Conservation (phyloP, 37 sponge, comb jelly and placozoan species). For the Hormiphora californensis region DNA sequence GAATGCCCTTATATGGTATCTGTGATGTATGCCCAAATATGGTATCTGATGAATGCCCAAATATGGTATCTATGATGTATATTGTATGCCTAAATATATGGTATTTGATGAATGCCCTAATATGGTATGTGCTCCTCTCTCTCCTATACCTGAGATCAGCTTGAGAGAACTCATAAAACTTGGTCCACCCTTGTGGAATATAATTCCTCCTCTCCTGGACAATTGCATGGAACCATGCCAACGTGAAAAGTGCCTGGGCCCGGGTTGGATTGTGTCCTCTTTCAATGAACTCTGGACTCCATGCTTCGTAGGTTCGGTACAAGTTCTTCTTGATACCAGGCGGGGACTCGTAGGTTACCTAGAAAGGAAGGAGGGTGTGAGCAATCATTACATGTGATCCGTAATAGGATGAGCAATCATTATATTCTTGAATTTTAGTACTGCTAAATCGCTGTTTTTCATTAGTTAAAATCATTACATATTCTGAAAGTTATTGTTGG, state of each 20-base stretch:
- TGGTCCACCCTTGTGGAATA: constrained; percentile 97
- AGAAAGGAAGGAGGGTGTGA: background rate
- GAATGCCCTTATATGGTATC: too few relatives aligned
- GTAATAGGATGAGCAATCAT: background rate
- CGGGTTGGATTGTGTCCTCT: constrained; percentile 60
- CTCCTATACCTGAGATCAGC: constrained; percentile 76
- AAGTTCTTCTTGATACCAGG: constrained; percentile 92
- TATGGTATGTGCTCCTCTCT: constrained; percentile 31
- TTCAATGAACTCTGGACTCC: constrained; percentile 74
- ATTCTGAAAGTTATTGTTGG: too few relatives aligned
- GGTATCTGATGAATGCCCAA: too few relatives aligned
- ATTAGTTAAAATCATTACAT: too few relatives aligned
- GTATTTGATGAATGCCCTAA: background rate
- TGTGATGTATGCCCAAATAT: too few relatives aligned
- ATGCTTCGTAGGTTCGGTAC: constrained; percentile 81
- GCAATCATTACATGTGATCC: background rate
- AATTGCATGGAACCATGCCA: constrained; percentile 98
- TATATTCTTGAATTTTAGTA: background rate
- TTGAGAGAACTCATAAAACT: constrained; percentile 92
- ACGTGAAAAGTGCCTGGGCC: constrained; percentile 78
- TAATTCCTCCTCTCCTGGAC: constrained; percentile 88
- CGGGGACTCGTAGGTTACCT: constrained; percentile 61
- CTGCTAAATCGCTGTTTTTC: too few relatives aligned
- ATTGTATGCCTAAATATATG: too few relatives aligned
- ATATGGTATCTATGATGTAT: too few relatives aligned